Percentiles rank a stretch among this genome's conserved stretches.
These are phyloP conservation scores for Lepilemur septentrionalis DNA, from an alignment of 2,797 vertebrate species.

Conservation along the genomic window DNA sequence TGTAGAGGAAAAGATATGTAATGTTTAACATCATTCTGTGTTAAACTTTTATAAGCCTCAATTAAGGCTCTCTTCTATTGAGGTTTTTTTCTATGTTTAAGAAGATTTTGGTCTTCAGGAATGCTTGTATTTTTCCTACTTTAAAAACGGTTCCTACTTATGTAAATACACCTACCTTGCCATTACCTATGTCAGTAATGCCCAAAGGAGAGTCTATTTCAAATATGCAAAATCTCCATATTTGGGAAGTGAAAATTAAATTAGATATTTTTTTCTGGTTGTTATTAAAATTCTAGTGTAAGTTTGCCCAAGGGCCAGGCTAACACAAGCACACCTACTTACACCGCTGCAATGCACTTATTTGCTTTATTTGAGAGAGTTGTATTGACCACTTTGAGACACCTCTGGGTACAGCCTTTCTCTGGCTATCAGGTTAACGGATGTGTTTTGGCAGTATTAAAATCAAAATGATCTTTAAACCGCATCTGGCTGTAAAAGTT, in stretches of 20 bases:
- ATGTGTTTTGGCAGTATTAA: background rate
- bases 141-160: constrained; percentile 44
- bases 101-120: background rate
- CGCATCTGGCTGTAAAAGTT: background rate
- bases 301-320: constrained; percentile 14
- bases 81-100: constrained; percentile 44
- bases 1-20: constrained; percentile 22
- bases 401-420: background rate
- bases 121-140: constrained; percentile 14
- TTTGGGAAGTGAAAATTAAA: constrained; percentile 56
- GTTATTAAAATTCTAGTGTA: constrained; percentile 54
- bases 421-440: background rate
- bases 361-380: background rate
- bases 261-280: constrained; percentile 48
- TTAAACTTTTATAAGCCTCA: constrained; percentile 65
- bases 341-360: background rate
- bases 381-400: background rate
- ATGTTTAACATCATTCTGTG: constrained; percentile 56
- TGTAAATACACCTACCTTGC: constrained; percentile 12
- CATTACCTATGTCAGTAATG: constrained; percentile 13
- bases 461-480: constrained; percentile 42
- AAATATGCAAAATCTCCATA: constrained; percentile 44
- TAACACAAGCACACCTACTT: constrained; percentile 12
- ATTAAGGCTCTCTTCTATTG: constrained; percentile 34
- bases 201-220: constrained; percentile 53